These are phyloP conservation scores for Eumeta japonica DNA, from an alignment of 1,140 invertebrate genomes.

Conservation along the genomic window DNA sequence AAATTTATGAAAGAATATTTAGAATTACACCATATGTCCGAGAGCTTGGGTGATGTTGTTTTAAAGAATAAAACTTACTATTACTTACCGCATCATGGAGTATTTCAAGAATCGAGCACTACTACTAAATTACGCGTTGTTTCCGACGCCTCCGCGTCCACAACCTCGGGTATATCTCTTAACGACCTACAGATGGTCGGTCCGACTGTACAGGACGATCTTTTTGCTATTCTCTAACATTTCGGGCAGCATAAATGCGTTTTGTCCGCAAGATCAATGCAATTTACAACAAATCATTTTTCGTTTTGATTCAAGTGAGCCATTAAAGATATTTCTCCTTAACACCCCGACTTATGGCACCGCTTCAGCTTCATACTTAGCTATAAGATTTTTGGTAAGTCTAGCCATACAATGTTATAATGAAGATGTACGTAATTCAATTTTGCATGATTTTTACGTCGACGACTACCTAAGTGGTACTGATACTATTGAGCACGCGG, in stretches of 20 bases:
- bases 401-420: constrained; percentile 16
- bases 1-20: constrained; percentile 21
- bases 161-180: constrained; percentile 14
- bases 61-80: background rate
- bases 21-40: constrained; percentile 20
- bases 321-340: constrained; percentile 15
- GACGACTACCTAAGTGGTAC: too few relatives aligned
- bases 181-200: constrained; percentile 21
- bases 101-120: constrained; percentile 3
- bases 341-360: constrained; percentile 31
- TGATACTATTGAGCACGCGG: too few relatives aligned
- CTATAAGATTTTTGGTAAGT: constrained; percentile 24
- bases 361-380: constrained; percentile 22
- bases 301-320: constrained; percentile 12
- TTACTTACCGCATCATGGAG: constrained; percentile 6
- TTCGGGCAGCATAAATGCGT: constrained; percentile 25
- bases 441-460: constrained; percentile 5
- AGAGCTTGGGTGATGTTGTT: background rate
- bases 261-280: constrained; percentile 22
- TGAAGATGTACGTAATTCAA: background rate
- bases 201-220: constrained; percentile 23
- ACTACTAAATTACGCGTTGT: constrained; percentile 8
- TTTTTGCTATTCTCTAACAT: constrained; percentile 22
- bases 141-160: background rate
- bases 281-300: constrained; percentile 36